Percentiles rank a stretch among this genome's conserved stretches.
Conservation (phyloP, 2,888 invertebrate species). For the Parthenolecanium corni region DNA sequence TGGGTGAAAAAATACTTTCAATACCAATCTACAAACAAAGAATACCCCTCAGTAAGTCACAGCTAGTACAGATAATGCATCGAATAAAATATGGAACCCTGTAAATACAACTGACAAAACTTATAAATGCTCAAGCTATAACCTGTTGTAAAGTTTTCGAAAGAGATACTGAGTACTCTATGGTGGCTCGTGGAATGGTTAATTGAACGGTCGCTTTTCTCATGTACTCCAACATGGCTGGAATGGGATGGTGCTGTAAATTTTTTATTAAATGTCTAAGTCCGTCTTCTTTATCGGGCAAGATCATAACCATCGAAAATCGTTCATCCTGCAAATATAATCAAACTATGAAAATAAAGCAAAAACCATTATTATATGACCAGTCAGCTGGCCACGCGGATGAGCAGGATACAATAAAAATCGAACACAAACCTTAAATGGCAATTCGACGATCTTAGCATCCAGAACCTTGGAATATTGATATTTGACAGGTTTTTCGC, state of each 20-base stretch:
- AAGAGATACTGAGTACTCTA: constrained; percentile 47
- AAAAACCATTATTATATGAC: constrained; percentile 19
- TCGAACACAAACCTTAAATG: constrained; percentile 48
- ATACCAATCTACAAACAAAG: neutral
- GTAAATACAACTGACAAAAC: neutral
- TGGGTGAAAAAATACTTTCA: constrained; percentile 42
- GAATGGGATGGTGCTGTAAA: constrained; percentile 45
- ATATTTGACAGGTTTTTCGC: constrained; percentile 49
- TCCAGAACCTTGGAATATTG: constrained; percentile 50
- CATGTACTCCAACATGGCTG: constrained; percentile 42
- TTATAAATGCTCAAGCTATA: no score
- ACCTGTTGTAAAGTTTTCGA: constrained; percentile 36
- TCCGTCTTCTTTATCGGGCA: constrained; percentile 44
- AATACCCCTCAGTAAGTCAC: neutral
- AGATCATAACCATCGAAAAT: constrained; percentile 51
- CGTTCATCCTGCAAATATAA: constrained; percentile 44
- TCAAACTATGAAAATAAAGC: neutral
- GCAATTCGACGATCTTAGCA: constrained; percentile 56
- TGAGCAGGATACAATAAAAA: constrained; percentile 32
- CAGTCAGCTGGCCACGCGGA: neutral
- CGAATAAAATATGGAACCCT: neutral
- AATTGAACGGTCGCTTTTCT: constrained; percentile 44
- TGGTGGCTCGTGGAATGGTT: constrained; percentile 49
- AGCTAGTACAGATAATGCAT: no score
- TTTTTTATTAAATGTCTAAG: constrained; percentile 45